phyloP scores from a whole-genome alignment of 2,888 invertebrate genomes.

The Mystacides longicornis region DNA sequence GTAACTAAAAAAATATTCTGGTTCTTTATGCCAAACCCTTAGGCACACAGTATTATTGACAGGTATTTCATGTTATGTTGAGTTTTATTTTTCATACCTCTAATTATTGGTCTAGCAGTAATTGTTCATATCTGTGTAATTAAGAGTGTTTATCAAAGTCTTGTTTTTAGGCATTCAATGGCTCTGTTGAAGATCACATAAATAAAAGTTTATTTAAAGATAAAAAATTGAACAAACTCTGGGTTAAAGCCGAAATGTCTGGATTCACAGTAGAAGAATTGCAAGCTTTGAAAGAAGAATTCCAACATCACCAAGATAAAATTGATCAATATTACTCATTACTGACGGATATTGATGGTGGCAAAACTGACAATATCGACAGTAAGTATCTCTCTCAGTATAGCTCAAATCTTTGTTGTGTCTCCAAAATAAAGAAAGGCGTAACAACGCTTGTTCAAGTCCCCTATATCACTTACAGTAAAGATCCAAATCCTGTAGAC shows the following conservation, averaged over 20 bases:
- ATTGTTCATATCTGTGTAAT: no score
- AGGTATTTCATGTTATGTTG: no score
- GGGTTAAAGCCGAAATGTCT: slow-evolving; percentile 81
- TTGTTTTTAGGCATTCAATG: slow-evolving; percentile 32
- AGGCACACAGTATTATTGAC: no score
- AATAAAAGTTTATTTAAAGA: slow-evolving; percentile 80
- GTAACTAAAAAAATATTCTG: no score
- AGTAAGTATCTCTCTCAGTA: slow-evolving; percentile 44
- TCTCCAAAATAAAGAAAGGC: no score
- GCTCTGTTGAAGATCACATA: slow-evolving; percentile 50
- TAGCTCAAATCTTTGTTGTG: not conserved
- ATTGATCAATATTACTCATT: slow-evolving; percentile 83
- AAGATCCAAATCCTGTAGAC: no score
- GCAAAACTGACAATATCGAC: slow-evolving; percentile 51
- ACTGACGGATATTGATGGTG: slow-evolving; percentile 60
- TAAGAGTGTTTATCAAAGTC: no score
- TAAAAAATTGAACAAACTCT: slow-evolving; percentile 80
- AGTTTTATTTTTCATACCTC: no score
- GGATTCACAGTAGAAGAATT: slow-evolving; percentile 85
- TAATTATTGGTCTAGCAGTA: no score
- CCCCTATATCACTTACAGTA: no score
- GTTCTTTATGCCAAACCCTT: no score
- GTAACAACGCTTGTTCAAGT: no score
- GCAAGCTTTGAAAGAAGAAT: slow-evolving; percentile 77
- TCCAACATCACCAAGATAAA: slow-evolving; percentile 86